Evolutionary conservation across 53 echinoderm and acorn worm species (phyloP).

Genomic region (Arbacia lixula): DNA sequence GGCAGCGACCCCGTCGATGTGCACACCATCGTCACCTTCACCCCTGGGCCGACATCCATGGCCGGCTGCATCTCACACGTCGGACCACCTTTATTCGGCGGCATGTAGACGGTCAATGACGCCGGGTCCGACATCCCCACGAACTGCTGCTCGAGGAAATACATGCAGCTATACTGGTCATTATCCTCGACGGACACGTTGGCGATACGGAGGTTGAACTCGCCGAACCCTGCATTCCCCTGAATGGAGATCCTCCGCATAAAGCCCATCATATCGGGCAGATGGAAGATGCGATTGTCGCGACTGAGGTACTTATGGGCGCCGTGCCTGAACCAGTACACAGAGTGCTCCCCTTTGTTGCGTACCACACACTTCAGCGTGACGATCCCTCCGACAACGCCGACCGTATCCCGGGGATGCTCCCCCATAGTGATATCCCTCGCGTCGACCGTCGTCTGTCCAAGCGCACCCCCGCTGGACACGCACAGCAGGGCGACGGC

Average conservation of each 20-base stretch:
- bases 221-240: conserved; percentile 38
- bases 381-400: conserved; percentile 45
- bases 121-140: conserved; percentile 46
- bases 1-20: conserved; percentile 47
- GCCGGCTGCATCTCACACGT: conserved; percentile 43
- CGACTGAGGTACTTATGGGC: conserved; percentile 63
- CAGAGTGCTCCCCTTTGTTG: conserved; percentile 40
- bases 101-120: conserved; percentile 43
- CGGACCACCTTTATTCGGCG: conserved; percentile 16
- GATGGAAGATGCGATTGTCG: conserved; percentile 28
- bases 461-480: background rate
- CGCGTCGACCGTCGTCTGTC: conserved; percentile 17
- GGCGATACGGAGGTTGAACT: conserved; percentile 50
- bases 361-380: conserved; percentile 54
- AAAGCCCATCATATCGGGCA: conserved; percentile 24
- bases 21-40: conserved; percentile 54
- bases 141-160: conserved; percentile 44
- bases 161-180: conserved; percentile 62
- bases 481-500: conserved; percentile 30
- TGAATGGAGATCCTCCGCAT: conserved; percentile 53
- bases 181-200: conserved; percentile 53
- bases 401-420: conserved; percentile 58
- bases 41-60: conserved; percentile 48
- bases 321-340: conserved; percentile 62
- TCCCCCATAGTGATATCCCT: conserved; percentile 25